phyloP scores from a whole-genome alignment of 2,797 vertebrate species.

The Gymnocypris eckloni region DNA sequence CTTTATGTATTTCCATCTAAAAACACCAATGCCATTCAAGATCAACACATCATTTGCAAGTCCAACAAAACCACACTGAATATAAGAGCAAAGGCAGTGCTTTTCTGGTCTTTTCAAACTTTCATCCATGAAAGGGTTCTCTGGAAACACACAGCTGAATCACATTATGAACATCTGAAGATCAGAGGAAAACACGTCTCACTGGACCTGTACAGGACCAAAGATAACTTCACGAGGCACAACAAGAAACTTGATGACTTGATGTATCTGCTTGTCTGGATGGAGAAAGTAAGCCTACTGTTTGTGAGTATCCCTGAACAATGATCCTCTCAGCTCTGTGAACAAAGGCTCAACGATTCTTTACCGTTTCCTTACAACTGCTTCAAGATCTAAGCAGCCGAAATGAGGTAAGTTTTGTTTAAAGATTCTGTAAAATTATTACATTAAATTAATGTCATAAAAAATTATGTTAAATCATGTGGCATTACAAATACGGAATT shows the following conservation, averaged over 20 bases:
- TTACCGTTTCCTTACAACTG: not conserved
- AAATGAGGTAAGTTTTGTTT: not conserved
- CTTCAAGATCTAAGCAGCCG: not conserved
- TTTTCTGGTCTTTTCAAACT: constrained; percentile 60
- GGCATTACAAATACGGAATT: not conserved
- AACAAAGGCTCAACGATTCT: constrained; percentile 16
- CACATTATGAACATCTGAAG: not conserved
- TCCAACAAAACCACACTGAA: constrained; percentile 69
- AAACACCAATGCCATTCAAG: constrained; percentile 73
- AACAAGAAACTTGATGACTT: constrained; percentile 30
- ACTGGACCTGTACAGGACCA: constrained; percentile 1
- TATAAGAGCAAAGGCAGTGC: constrained; percentile 69
- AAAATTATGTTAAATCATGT: not conserved
- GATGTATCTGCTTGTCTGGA: constrained; percentile 21
- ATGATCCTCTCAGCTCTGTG: constrained; percentile 29
- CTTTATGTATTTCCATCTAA: constrained; percentile 74
- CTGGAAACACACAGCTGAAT: constrained; percentile 13
- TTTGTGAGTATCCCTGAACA: constrained; percentile 28
- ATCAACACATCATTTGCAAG: constrained; percentile 76
- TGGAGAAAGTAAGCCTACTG: constrained; percentile 30
- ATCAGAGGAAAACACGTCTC: constrained; percentile 28
- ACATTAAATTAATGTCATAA: not conserved
- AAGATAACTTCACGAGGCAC: constrained; percentile 18
- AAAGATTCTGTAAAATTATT: not conserved
- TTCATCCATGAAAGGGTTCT: constrained; percentile 39